phyloP scores from a whole-genome alignment of 1,140 invertebrate genomes.

The Steinernema khuongi region DNA sequence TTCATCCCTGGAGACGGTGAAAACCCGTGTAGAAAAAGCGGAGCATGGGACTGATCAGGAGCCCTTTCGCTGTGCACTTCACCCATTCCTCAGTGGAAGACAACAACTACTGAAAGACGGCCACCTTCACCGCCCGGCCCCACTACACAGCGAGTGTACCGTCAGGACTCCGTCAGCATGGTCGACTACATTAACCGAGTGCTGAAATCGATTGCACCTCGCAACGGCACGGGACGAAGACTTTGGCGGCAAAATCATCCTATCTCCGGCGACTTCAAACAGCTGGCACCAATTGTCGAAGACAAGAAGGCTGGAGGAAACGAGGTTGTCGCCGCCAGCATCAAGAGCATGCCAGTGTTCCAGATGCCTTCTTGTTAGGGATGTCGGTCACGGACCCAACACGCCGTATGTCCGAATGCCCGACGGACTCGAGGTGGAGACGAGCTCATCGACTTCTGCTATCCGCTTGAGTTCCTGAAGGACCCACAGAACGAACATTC shows the following conservation, averaged over 20 bases:
- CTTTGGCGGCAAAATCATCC: background rate
- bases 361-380: background rate
- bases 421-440: background rate
- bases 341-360: background rate
- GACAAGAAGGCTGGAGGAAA: background rate
- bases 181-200: background rate
- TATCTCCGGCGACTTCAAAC: background rate
- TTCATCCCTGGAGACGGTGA: too few species aligned
- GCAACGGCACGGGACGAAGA: background rate
- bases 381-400: background rate
- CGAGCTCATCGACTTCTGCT: background rate
- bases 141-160: too few species aligned
- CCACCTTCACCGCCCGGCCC: too few species aligned
- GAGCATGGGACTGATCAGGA: too few species aligned
- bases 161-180: too few species aligned
- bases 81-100: too few species aligned
- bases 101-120: too few species aligned
- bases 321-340: background rate
- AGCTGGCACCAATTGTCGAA: background rate
- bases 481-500: background rate
- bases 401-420: background rate
- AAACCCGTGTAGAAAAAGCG: too few species aligned
- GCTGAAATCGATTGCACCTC: background rate
- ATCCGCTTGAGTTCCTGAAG: background rate
- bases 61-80: too few species aligned